Conservation (phyloP, 2,797 vertebrate genomes). For the Vireo griseus region DNA sequence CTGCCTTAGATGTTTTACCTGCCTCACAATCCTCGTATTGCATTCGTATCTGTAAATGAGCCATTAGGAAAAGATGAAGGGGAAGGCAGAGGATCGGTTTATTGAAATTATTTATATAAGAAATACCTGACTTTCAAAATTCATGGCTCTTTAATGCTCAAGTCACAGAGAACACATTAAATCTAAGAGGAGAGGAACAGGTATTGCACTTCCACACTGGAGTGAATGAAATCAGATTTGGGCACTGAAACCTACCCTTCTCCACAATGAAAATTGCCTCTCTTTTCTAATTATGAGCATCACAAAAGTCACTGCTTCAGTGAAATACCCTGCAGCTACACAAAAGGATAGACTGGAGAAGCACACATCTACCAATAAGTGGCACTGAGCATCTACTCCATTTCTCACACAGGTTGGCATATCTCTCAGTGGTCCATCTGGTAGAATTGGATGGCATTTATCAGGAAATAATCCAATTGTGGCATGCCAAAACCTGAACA, state of each 20-base stretch:
- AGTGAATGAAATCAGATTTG: constrained; percentile 30
- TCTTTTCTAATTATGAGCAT: constrained; percentile 58
- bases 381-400: constrained; percentile 51
- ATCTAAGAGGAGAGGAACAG: not conserved
- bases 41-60: not conserved
- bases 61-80: not conserved
- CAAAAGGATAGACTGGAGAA: constrained; percentile 62
- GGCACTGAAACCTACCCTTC: constrained; percentile 3
- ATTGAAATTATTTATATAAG: constrained; percentile 37
- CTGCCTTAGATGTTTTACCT: not conserved
- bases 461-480: constrained; percentile 74
- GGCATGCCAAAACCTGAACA: constrained; percentile 72
- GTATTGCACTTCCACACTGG: not conserved
- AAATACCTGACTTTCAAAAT: constrained; percentile 36
- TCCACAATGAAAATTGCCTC: constrained; percentile 12
- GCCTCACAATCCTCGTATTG: not conserved
- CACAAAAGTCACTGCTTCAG: constrained; percentile 61
- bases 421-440: constrained; percentile 66
- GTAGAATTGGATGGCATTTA: constrained; percentile 74
- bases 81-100: not conserved
- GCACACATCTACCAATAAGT: constrained; percentile 64
- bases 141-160: not conserved
- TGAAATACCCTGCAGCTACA: constrained; percentile 57
- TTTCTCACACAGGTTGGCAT: constrained; percentile 70
- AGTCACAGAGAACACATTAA: not conserved